phyloP scores from a whole-genome alignment of 1,140 invertebrate species.

The Araneus ventricosus region DNA sequence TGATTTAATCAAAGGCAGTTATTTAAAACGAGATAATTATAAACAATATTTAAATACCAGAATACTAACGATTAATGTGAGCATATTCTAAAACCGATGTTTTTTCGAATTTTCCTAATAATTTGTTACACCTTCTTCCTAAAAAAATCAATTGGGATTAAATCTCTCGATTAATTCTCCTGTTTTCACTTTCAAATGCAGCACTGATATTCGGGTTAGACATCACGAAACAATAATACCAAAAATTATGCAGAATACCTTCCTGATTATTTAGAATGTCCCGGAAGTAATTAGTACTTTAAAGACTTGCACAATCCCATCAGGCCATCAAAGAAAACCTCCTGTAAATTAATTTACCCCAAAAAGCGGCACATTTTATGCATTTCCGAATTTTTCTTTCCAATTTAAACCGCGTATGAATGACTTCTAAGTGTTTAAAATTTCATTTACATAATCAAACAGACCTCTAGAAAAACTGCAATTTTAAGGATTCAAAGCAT shows the following conservation, averaged over 20 bases:
- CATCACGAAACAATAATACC: not conserved
- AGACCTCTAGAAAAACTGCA: conserved; percentile 2
- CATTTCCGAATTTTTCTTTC: not conserved
- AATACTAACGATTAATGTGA: too few species aligned
- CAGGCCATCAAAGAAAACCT: not conserved
- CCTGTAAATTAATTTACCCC: conserved; percentile 30
- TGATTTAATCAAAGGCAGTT: too few species aligned
- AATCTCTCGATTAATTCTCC: too few species aligned
- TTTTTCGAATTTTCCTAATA: too few species aligned
- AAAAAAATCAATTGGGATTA: too few species aligned
- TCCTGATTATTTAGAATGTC: not conserved
- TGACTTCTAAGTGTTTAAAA: conserved; percentile 40
- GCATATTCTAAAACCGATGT: too few species aligned
- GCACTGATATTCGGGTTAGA: not conserved
- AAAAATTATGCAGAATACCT: not conserved
- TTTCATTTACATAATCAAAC: conserved; percentile 39
- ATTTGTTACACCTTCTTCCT: too few species aligned
- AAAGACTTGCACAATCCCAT: not conserved
- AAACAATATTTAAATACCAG: too few species aligned
- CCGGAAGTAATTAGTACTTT: conserved; percentile 7
- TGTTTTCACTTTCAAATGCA: too few species aligned
- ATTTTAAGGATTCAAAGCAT: conserved; percentile 19
- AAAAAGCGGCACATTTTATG: not conserved
- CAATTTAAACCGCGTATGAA: not conserved
- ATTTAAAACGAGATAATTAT: too few species aligned